These are phyloP conservation scores for Epinotia ramella DNA, from an alignment of 2,888 invertebrate genomes.

Conservation along the genomic window DNA sequence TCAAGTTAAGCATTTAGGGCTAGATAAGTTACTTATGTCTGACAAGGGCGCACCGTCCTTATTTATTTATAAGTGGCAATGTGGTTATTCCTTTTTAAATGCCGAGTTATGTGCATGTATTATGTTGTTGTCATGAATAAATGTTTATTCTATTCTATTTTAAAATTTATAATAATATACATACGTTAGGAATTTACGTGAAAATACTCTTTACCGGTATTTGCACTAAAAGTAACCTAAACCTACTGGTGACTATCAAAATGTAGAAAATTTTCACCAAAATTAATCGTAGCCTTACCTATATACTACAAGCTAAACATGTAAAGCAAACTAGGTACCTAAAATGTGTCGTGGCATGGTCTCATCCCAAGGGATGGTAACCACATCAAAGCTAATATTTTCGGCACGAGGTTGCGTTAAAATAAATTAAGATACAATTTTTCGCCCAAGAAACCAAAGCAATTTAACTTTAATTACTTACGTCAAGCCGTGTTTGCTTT, in stretches of 20 bases:
- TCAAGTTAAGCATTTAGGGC: no score
- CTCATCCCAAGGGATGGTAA: constrained; percentile 25
- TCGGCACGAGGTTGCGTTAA: constrained; percentile 20
- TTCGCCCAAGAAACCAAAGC: constrained; percentile 40
- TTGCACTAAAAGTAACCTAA: no score
- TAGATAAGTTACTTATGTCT: no score
- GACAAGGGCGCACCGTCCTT: no score
- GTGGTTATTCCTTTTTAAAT: no score
- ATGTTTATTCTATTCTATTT: no score
- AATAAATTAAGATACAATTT: constrained; percentile 39
- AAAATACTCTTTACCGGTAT: no score
- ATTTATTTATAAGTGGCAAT: no score
- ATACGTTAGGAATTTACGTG: no score
- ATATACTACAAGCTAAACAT: constrained; percentile 11
- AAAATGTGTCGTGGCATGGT: constrained; percentile 5
- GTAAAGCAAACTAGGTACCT: constrained; percentile 13
- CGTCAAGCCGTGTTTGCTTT: constrained; percentile 24
- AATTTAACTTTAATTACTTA: constrained; percentile 44
- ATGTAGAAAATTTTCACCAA: not conserved
- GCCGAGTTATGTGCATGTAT: no score
- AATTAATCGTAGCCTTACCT: not conserved
- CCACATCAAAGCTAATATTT: constrained; percentile 43
- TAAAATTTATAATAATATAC: no score
- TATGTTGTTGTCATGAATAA: no score
- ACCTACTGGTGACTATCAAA: not conserved